A percentile compares a stretch with the other conserved stretches of the same genome.
Conservation (phyloP, 2,797 vertebrate species). For the Alca torda region DNA sequence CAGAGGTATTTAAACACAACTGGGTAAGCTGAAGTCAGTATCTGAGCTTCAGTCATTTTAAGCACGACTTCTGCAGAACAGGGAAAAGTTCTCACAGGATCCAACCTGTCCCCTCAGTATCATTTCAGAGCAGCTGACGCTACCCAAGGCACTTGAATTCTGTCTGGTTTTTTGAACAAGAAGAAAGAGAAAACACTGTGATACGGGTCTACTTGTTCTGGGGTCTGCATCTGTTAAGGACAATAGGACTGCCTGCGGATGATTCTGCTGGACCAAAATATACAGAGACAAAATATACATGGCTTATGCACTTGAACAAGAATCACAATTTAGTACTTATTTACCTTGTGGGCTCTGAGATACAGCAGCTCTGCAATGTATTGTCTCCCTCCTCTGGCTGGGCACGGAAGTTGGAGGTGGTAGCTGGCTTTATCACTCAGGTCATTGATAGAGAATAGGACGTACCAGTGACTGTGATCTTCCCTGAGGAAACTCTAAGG, state of each 20-base stretch:
- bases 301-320: background rate
- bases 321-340: background rate
- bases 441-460: background rate
- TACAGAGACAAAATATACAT: background rate
- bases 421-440: background rate
- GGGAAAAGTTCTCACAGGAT: background rate
- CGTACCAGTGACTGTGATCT: background rate
- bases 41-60: background rate
- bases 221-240: background rate
- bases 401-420: background rate
- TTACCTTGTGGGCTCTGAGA: background rate
- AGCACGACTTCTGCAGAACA: background rate
- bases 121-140: background rate
- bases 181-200: background rate
- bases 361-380: background rate
- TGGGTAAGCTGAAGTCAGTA: background rate
- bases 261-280: background rate
- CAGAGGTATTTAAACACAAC: background rate
- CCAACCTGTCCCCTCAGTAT: background rate
- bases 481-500: background rate
- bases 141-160: background rate
- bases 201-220: background rate
- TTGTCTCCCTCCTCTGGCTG: background rate
- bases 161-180: fast-evolving
- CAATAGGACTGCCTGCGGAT: background rate